Base-by-base conservation (phyloP, 2,888 invertebrate genomes). In the Ditylenchus weischeri region DNA sequence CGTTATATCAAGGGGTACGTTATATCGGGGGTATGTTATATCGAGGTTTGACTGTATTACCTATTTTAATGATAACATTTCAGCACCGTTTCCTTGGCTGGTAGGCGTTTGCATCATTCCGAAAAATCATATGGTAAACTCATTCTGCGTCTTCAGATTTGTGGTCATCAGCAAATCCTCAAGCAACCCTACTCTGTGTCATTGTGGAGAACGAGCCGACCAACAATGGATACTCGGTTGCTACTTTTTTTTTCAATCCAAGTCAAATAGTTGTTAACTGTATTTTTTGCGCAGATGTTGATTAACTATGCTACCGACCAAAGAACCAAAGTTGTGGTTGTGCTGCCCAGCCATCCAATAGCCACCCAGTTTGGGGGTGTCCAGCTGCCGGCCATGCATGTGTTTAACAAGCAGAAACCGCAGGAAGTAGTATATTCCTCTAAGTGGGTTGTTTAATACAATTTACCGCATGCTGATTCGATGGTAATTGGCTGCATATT, bases 141-240 rank as follows among this genome's bases (percentile, higher is more conserved):
- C 11, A 43, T 43, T 10, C 54, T 21, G 72, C 72, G 2, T 66
- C 79, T 0, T 70, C 75, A 19, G 71, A 75, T 11, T 58, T 80
- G 7, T 78, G 80, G 77, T 60, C 68, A 13, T 60, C 72, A 4
- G 62, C 75, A 21, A 75, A 72, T 21, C 29, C 61, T 21, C 62
- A 50, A 8, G 70, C 75, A 0, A 62, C 69, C 43, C 70, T 72
- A 47, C 57, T 80, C 15, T 75, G 73, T 0, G 29, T 80, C 29
- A 66, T 77, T 18, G 69, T 72, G 29, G 77, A 80, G 57, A 76
- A 79, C 19, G 76, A 71, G 48, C 78, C 79, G n/a, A 68, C 75
- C n/a, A 69, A 71, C 0, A 72, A 73, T n/a, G 78, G 75, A 5
- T 79, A 72, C 75, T 72, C 80, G 18, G 78, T 78, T 23, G 62